Base-by-base conservation (phyloP, 2,113 vertebrate genomes). In the Numenius arquata region DNA sequence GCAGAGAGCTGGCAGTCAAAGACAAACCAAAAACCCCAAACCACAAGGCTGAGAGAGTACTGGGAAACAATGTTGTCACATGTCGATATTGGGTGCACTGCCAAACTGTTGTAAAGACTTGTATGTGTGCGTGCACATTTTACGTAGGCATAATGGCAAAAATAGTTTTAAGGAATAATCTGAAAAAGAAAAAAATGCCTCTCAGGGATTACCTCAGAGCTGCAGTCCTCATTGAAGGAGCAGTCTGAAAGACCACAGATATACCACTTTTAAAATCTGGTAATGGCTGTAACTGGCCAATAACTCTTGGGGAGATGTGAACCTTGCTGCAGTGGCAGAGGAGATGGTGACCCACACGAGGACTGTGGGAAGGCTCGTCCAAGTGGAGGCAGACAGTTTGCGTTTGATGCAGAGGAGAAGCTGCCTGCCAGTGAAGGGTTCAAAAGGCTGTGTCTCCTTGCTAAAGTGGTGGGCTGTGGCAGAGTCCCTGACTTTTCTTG, bases 41-140 rank as follows among this genome's bases (percentile, higher is more conserved):
- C 73, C 73, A 65, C 73, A 87, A 40, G 61, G n/a, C 22, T 73
- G 63, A 79, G 63, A 65, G 40, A n/a, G n/a, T 70, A 58, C 66
- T 82, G 79, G 68, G 52, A 87, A 96, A 56, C 30, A 43, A 0
- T 47, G 41, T 80, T 70, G 65, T 94, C 56, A 62, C 58, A 15
- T 59, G 72, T 52, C 52, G 27, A 5, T 84, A n/a, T 6, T 62
- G 61, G 15, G 11, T 85, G 62, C 61, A 23, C 65, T 72, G 65
- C 34, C 36, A 75, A 71, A 34, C 0, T 11, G 2, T 45, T 90
- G 48, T 77, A 36, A 71, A 92, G 56, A 21, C 27, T 73, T 77
- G 21, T 36, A 2, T 73, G 12, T 11, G 11, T 83, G 41, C 0
- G 0, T n/a, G 20, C 25, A 8, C 4, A 0, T 66, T 80, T 90